Evolutionary conservation across 2,113 vertebrate species (phyloP).

Genomic region (Nicator chloris): DNA sequence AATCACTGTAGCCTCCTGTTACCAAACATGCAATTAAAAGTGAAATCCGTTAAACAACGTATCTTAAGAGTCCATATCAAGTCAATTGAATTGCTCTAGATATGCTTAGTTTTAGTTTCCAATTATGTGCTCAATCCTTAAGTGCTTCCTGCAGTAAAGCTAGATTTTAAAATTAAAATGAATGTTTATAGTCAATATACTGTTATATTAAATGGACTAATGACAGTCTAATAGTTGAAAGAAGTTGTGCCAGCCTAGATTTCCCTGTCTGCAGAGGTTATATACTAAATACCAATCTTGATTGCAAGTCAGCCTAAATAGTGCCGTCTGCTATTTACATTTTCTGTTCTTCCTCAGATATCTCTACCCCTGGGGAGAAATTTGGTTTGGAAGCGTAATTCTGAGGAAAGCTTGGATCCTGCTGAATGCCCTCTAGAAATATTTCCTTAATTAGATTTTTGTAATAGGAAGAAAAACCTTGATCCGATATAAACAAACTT

Average conservation of each 20-base stretch:
- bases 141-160: not conserved
- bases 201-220: not conserved
- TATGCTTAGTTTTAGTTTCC: not conserved
- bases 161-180: not conserved
- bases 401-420: not conserved
- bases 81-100: not conserved
- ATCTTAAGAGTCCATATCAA: not conserved
- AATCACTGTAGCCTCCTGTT: not conserved
- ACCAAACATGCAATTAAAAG: not conserved
- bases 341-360: not conserved
- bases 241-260: not conserved
- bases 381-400: not conserved
- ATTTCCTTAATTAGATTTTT: not conserved
- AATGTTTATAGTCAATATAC: not conserved
- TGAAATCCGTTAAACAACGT: not conserved
- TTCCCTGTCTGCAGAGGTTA: not conserved
- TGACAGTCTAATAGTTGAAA: not conserved
- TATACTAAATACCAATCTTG: not conserved
- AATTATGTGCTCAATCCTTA: not conserved
- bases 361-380: not conserved
- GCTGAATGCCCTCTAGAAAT: not conserved
- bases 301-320: not conserved
- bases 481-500: not conserved
- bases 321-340: not conserved
- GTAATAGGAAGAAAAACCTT: not conserved